Percentiles rank a stretch among this genome's conserved stretches.
Conservation (phyloP, 2,797 vertebrate species). For the Trachurus trachurus region DNA sequence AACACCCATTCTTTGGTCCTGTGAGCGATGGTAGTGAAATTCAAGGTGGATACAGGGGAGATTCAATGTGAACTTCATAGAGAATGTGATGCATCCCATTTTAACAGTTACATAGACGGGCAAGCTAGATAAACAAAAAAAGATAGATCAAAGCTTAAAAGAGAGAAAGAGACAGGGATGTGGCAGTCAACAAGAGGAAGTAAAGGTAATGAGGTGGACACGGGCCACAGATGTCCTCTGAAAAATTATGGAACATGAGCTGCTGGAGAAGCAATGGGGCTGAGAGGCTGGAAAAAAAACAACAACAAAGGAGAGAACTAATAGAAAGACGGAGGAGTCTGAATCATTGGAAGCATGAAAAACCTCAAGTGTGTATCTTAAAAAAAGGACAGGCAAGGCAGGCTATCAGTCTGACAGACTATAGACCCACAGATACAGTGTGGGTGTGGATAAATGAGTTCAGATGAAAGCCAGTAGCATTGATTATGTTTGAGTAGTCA, state of each 20-base stretch:
- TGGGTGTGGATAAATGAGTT: constrained; percentile 54
- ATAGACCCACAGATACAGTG: constrained; percentile 32
- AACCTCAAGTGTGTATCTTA: constrained; percentile 34
- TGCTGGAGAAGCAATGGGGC: constrained; percentile 15
- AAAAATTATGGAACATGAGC: constrained; percentile 41
- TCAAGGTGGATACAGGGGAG: constrained; percentile 4
- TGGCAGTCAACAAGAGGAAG: constrained; percentile 8
- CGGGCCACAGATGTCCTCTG: constrained; percentile 39
- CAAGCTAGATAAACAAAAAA: neutral
- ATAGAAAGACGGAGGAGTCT: constrained; percentile 22
- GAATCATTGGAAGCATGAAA: constrained; percentile 22
- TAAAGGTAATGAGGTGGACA: constrained; percentile 40
- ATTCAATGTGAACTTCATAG: neutral
- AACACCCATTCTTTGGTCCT: constrained; percentile 19
- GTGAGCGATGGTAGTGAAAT: constrained; percentile 1
- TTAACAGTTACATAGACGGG: neutral
- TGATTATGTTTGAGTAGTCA: constrained; percentile 49
- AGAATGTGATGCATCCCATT: neutral
- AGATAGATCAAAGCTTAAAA: neutral
- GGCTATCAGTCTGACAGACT: constrained; percentile 24
- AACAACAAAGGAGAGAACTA: constrained; percentile 23
- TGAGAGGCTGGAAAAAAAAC: neutral
- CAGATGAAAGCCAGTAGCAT: constrained; percentile 55
- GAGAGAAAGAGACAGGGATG: neutral
- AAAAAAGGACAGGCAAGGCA: constrained; percentile 21